Evolutionary conservation across 2,888 invertebrate genomes (phyloP).

Genomic region (Coleophora flavipennella): DNA sequence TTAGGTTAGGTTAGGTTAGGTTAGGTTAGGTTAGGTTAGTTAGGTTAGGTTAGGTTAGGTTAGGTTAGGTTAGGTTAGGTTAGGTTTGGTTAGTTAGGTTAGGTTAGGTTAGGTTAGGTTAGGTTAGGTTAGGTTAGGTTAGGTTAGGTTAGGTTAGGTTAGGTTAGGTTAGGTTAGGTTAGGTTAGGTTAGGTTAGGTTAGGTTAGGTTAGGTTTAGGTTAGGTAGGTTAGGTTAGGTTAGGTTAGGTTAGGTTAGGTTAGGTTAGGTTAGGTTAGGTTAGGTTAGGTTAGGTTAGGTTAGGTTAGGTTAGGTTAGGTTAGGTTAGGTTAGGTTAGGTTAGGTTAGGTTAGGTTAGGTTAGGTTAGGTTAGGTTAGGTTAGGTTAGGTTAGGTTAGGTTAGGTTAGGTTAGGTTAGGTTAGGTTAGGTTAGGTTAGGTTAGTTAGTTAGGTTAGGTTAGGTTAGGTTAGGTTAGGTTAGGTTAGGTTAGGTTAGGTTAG

Average conservation of each 20-base stretch:
- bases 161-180: conserved; percentile 10
- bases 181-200: conserved; percentile 16
- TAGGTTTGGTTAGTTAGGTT: conserved; percentile 10
- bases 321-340: too few relatives aligned
- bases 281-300: conserved; percentile 15
- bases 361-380: too few relatives aligned
- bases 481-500: too few relatives aligned
- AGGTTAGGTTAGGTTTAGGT: conserved; percentile 17
- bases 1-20: conserved; percentile 16
- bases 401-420: too few relatives aligned
- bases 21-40: conserved; percentile 9
- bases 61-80: conserved; percentile 9
- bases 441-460: too few relatives aligned
- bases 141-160: conserved; percentile 10
- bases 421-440: too few relatives aligned
- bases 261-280: conserved; percentile 14
- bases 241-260: conserved; percentile 15
- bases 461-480: too few relatives aligned
- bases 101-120: conserved; percentile 10
- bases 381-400: too few relatives aligned
- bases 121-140: conserved; percentile 10
- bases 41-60: conserved; percentile 13
- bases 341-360: too few relatives aligned
- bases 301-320: conserved; percentile 16
- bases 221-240: conserved; percentile 18